Conservation (phyloP, 1,140 invertebrate species). For the Drosophila watanabei region DNA sequence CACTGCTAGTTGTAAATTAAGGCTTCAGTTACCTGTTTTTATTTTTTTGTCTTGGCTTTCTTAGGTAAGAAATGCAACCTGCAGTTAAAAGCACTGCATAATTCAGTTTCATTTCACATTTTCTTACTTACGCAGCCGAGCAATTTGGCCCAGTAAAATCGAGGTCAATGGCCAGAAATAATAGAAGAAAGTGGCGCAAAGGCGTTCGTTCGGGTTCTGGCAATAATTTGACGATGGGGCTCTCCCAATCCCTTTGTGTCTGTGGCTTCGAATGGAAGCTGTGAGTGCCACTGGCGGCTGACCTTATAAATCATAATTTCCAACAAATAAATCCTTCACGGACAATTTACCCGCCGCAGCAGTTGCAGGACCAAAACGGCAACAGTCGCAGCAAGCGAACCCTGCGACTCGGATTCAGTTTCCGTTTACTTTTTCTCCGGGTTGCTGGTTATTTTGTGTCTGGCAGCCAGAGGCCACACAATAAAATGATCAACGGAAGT, state of each 20-base stretch:
- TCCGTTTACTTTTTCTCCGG: slow-evolving; percentile 26
- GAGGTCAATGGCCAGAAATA: slow-evolving; percentile 70
- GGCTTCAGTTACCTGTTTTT: too few species aligned
- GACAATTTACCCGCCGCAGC: slow-evolving; percentile 72
- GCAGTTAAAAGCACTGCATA: slow-evolving; percentile 35
- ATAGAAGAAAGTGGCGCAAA: slow-evolving; percentile 52
- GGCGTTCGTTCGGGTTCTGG: slow-evolving; percentile 22
- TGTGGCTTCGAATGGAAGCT: slow-evolving; percentile 23
- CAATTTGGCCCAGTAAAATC: slow-evolving; percentile 36
- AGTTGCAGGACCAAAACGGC: slow-evolving; percentile 60
- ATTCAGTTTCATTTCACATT: slow-evolving; percentile 55
- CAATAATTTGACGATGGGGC: slow-evolving; percentile 34
- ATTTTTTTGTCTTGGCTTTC: neutral
- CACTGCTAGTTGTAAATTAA: neutral
- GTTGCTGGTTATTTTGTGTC: slow-evolving; percentile 29
- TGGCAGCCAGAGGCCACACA: slow-evolving; percentile 45
- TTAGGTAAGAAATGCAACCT: neutral
- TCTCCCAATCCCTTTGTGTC: slow-evolving; percentile 1
- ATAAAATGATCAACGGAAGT: slow-evolving; percentile 42
- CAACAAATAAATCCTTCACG: slow-evolving; percentile 82
- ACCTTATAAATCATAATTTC: slow-evolving; percentile 82
- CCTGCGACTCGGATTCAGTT: slow-evolving; percentile 34
- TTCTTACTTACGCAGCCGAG: slow-evolving; percentile 4
- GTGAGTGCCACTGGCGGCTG: slow-evolving; percentile 57
- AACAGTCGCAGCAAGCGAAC: slow-evolving; percentile 51